Percentiles rank a stretch among this genome's conserved stretches.
Evolutionary conservation across 23 tunicate species (phyloP).

Genomic region (Oikopleura dioica): DNA sequence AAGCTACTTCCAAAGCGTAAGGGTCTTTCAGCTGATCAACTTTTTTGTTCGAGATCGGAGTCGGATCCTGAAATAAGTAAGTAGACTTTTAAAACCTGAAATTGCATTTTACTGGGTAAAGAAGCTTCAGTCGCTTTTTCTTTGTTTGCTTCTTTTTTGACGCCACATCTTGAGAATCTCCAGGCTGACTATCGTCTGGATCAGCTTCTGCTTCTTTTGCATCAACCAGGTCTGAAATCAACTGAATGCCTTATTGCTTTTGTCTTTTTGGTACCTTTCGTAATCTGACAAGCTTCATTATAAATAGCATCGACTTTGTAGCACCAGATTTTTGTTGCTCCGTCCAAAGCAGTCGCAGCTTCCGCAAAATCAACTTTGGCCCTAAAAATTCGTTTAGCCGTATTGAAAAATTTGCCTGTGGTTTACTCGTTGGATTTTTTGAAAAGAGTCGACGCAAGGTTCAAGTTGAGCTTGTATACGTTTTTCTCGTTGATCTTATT

Average conservation of each 20-base stretch:
- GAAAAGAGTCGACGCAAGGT: background rate
- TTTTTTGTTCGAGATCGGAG: background rate
- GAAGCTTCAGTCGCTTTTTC: too few species aligned
- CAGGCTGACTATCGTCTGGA: too few species aligned
- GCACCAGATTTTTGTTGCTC: background rate
- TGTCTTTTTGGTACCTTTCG: background rate
- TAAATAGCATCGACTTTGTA: background rate
- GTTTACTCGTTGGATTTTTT: background rate
- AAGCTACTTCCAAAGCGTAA: background rate
- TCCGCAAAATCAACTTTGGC: background rate
- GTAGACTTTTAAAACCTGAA: too few species aligned
- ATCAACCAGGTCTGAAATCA: background rate
- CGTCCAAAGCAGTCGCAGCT: background rate
- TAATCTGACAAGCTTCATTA: background rate
- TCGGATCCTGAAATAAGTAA: background rate
- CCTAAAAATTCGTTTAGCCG: background rate
- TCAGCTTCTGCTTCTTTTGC: constrained; percentile 1
- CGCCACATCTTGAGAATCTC: too few species aligned
- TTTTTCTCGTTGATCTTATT: background rate
- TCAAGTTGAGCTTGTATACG: background rate
- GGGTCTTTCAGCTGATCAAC: background rate
- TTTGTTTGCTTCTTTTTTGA: too few species aligned
- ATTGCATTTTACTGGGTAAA: too few species aligned
- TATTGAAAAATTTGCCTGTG: background rate
- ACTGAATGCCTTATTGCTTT: too few species aligned